A percentile compares a stretch with the other conserved stretches of the same genome.
phyloP scores from a whole-genome alignment of 2,113 vertebrate species.

The Riparia riparia region DNA sequence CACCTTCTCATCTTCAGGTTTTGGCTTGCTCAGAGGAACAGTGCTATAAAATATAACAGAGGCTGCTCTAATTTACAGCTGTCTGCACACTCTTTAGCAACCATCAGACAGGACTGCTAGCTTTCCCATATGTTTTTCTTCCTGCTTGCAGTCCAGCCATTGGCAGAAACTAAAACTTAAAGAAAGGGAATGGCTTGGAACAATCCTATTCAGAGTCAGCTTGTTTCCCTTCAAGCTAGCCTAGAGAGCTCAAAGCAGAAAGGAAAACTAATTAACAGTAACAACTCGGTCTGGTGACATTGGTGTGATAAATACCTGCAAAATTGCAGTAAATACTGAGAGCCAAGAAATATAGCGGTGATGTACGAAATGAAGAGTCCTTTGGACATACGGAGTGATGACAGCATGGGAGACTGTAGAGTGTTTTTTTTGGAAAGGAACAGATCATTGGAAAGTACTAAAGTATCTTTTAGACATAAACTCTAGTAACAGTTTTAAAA shows the following conservation, averaged over 20 bases:
- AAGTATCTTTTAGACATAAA: neutral
- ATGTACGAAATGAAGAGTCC: neutral
- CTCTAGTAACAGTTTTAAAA: neutral
- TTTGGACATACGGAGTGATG: neutral
- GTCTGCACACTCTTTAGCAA: conserved; percentile 6
- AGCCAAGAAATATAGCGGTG: neutral
- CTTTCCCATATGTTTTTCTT: conserved; percentile 21
- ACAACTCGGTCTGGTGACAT: neutral
- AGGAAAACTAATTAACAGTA: neutral
- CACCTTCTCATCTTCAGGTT: neutral
- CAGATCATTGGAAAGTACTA: neutral
- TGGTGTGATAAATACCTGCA: neutral
- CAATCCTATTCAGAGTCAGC: neutral
- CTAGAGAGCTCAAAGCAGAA: neutral
- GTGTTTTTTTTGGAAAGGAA: neutral
- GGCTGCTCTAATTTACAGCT: conserved; percentile 30
- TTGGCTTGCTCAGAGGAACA: neutral
- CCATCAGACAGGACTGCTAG: neutral
- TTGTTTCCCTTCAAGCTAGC: neutral
- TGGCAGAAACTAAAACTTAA: conserved; percentile 10
- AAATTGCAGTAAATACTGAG: neutral
- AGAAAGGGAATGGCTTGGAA: neutral
- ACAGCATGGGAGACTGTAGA: neutral
- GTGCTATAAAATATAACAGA: neutral
- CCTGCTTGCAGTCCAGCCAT: neutral